phyloP scores from a whole-genome alignment of 30 jellyfish, hydroid and myxozoan species.

The Chironex yamaguchii region DNA sequence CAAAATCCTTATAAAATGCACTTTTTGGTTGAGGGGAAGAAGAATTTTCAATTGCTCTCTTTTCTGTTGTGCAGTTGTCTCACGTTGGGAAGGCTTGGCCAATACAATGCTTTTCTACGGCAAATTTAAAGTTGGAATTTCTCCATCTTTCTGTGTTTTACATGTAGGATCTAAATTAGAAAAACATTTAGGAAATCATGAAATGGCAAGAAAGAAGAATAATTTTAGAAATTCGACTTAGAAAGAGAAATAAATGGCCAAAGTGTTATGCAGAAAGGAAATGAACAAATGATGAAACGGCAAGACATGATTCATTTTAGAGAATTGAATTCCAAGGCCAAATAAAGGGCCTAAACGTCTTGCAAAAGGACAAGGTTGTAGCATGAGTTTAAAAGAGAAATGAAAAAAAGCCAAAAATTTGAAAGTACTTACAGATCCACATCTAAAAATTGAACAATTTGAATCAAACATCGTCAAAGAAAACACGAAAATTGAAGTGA shows the following conservation, averaged over 20 bases:
- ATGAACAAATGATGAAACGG: no score
- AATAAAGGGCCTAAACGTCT: no score
- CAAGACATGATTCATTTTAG: no score
- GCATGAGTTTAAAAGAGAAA: background rate
- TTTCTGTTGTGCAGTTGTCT: constrained; percentile 12
- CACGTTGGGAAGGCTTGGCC: constrained; percentile 4
- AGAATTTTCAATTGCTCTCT: constrained; percentile 12
- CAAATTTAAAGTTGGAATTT: constrained; percentile 13
- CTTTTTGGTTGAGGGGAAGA: background rate
- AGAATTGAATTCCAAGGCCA: no score
- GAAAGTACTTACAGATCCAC: constrained; percentile 31
- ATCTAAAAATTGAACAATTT: constrained; percentile 29
- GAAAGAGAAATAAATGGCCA: no score
- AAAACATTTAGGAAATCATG: no score
- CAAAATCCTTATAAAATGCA: background rate
- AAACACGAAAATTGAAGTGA: background rate
- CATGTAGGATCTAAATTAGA: background rate
- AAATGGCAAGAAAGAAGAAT: no score
- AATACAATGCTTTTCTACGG: constrained; percentile 11
- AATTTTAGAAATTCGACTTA: no score
- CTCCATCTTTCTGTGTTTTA: constrained; percentile 8
- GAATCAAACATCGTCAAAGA: constrained; percentile 16
- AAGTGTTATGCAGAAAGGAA: no score
- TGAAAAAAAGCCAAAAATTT: background rate
- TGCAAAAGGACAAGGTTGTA: no score